Evolutionary conservation across 1,140 invertebrate species (phyloP).

Genomic region (Cheumatopsyche charites): DNA sequence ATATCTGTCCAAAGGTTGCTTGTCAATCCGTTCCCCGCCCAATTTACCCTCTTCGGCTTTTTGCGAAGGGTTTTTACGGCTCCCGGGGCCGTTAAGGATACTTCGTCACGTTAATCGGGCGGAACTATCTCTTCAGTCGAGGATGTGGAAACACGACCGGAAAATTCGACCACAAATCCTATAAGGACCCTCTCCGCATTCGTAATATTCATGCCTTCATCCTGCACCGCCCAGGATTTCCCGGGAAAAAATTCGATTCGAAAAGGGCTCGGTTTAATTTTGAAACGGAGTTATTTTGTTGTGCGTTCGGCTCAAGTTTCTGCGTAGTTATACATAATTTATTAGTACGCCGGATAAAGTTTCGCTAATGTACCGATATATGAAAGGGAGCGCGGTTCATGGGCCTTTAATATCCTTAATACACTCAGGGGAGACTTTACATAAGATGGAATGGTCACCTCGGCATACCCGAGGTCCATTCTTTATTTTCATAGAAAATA

Average conservation of each 20-base stretch:
- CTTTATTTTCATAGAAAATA: constrained; percentile 27
- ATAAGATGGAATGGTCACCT: constrained; percentile 28
- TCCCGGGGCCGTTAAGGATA: constrained; percentile 27
- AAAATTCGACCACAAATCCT: constrained; percentile 36
- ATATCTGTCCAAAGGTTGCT: constrained; percentile 35
- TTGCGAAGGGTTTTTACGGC: constrained; percentile 34
- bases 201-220: constrained; percentile 27
- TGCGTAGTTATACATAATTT: not conserved
- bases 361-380: constrained; percentile 14
- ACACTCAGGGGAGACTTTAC: constrained; percentile 23
- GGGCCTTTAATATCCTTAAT: constrained; percentile 25
- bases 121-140: constrained; percentile 37
- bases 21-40: constrained; percentile 42
- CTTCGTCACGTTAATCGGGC: constrained; percentile 38
- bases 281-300: too few species aligned
- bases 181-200: constrained; percentile 23
- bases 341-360: constrained; percentile 14
- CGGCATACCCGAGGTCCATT: constrained; percentile 22
- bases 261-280: not conserved
- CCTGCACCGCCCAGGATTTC: constrained; percentile 10
- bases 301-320: too few species aligned
- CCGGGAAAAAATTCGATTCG: constrained; percentile 20
- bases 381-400: constrained; percentile 21
- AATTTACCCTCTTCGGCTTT: constrained; percentile 44
- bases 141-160: constrained; percentile 37